These are phyloP conservation scores for Hipparchia sbordonii DNA, from an alignment of 2,888 invertebrate genomes.

Conservation along the genomic window DNA sequence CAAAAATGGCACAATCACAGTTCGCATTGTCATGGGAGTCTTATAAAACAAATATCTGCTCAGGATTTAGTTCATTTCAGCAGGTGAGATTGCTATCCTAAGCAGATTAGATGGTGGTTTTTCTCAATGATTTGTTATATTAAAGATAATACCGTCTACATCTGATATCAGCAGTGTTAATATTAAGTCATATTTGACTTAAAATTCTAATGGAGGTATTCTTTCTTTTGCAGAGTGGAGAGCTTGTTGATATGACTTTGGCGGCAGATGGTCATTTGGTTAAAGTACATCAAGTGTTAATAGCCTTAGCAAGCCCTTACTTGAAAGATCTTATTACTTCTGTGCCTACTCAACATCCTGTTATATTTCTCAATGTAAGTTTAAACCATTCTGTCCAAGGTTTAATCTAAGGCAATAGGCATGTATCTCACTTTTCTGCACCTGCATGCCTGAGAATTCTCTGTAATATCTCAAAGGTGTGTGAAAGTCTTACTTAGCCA, in stretches of 20 bases:
- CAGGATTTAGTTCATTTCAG: constrained; percentile 71
- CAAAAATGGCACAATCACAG: constrained; percentile 65
- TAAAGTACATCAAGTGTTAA: constrained; percentile 61
- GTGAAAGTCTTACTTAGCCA: neutral
- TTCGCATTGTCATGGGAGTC: constrained; percentile 73
- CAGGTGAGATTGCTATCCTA: constrained; percentile 58
- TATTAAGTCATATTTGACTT: neutral
- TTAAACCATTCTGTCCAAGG: too few species aligned
- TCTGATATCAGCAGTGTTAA: neutral
- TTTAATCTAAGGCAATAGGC: too few species aligned
- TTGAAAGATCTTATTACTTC: constrained; percentile 72
- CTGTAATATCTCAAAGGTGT: too few species aligned
- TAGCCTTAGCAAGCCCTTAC: constrained; percentile 75
- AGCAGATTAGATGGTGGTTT: neutral
- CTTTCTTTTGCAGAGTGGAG: constrained; percentile 63
- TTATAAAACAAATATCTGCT: constrained; percentile 68
- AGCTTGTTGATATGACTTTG: constrained; percentile 77
- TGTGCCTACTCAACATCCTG: constrained; percentile 73
- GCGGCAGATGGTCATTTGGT: constrained; percentile 76
- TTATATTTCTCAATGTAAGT: constrained; percentile 75
- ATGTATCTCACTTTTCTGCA: neutral
- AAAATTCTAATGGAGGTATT: neutral
- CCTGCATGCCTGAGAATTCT: too few species aligned
- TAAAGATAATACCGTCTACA: neutral
- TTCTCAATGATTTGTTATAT: neutral